Evolutionary conservation across 1,140 invertebrate genomes (phyloP).

Genomic region (Zaprionus nigranus): DNA sequence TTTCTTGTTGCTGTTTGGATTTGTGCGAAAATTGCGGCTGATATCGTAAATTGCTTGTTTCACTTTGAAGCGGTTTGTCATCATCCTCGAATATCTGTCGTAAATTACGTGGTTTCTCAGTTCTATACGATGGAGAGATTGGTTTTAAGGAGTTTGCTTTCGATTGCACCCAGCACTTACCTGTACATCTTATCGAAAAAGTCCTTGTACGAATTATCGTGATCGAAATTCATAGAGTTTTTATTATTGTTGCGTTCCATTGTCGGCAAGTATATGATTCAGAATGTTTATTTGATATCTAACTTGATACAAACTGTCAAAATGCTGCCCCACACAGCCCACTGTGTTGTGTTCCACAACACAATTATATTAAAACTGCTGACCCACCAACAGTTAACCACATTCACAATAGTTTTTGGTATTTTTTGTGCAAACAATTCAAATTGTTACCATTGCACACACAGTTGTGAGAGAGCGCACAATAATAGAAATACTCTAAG

Average conservation of each 20-base stretch:
- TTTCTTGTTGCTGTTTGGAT: slow-evolving; percentile 10
- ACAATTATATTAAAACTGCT: not conserved
- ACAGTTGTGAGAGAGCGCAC: not conserved
- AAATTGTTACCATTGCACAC: not conserved
- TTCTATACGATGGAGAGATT: slow-evolving; percentile 18
- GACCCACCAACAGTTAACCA: not conserved
- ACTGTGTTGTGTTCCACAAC: not conserved
- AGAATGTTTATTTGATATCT: slow-evolving; percentile 7
- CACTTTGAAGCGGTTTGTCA: slow-evolving; percentile 36
- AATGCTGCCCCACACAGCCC: not conserved
- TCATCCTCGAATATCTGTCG: slow-evolving; percentile 57
- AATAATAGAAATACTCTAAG: not conserved
- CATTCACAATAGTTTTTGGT: not conserved
- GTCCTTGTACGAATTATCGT: slow-evolving; percentile 33
- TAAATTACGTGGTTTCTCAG: slow-evolving; percentile 33
- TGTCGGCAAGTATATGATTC: not conserved
- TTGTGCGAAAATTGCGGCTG: slow-evolving; percentile 19
- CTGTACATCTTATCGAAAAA: slow-evolving; percentile 51
- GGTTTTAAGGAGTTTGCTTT: not conserved
- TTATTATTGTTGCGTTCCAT: not conserved
- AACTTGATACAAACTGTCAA: not conserved
- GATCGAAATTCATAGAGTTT: slow-evolving; percentile 28
- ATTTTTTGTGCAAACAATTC: not conserved
- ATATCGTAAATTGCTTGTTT: slow-evolving; percentile 45
- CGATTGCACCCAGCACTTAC: slow-evolving; percentile 20